phyloP scores from a whole-genome alignment of 2,888 invertebrate genomes.

The Pandemis cinnamomeana region DNA sequence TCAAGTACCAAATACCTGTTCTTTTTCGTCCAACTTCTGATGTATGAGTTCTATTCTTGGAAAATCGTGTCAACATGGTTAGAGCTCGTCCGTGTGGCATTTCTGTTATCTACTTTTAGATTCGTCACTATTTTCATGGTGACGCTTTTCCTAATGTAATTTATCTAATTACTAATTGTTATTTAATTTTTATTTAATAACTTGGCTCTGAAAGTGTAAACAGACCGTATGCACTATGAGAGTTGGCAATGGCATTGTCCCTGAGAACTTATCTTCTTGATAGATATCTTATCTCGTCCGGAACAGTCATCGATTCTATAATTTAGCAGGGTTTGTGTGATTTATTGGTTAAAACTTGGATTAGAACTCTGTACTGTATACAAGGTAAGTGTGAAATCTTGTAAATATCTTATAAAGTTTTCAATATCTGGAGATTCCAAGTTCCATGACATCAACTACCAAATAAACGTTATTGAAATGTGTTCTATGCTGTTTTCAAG shows the following conservation, averaged over 20 bases:
- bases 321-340: no score
- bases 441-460: background rate
- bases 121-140: background rate
- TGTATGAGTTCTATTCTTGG: background rate
- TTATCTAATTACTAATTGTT: background rate
- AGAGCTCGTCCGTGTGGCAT: background rate
- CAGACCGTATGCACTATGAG: background rate
- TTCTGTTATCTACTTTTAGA: background rate
- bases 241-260: background rate
- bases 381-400: no score
- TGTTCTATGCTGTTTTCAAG: background rate
- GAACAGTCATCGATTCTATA: background rate
- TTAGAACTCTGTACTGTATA: background rate
- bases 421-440: background rate
- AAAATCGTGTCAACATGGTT: background rate
- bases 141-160: background rate
- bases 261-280: background rate
- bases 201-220: constrained; percentile 5
- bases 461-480: background rate
- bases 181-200: background rate
- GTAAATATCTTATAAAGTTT: background rate
- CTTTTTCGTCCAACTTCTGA: background rate
- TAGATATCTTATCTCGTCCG: background rate
- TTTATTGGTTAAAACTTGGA: no score
- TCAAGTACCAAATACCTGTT: background rate